Base-by-base conservation (phyloP, 2,113 vertebrate species). In the Nestor notabilis region DNA sequence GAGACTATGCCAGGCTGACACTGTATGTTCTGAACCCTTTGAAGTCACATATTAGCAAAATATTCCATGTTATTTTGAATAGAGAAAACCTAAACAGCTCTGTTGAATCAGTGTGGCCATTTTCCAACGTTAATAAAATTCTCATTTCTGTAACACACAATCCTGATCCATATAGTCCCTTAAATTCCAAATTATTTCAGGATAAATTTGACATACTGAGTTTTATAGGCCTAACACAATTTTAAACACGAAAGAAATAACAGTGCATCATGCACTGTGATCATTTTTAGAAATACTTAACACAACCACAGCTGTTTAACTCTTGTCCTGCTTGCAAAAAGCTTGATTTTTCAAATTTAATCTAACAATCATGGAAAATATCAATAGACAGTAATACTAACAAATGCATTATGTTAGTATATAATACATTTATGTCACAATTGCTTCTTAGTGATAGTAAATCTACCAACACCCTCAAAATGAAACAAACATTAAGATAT, bases 401-500 rank as follows among this genome's bases (percentile, higher is more conserved):
- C 79, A 91, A 89, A 63, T 82, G 7, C 6, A 64, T 68, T 85
- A 68, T 1, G 0, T 71, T 95, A 89, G 37, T 64, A 91, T 82
- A 46, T 89, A 95, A 93, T 93, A 87, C 56, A 64, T 80, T 90
- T 95, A 90, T 94, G 90, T 85, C 85, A 90, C 66, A 77, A 89
- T 97, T 96, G 46, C 18, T 96, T 97, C 95, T 97, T 69, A 93
- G 64, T 95, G 79, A 96, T 68, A 97, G 65, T 97, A 98, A 98
- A 98, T 98, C 96, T 56, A 97, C 85, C 87, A 96, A 97, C 94
- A 95, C 95, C 65, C 90, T 43, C 49, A 95, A 98, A 98, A 97
- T 96, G 53, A 97, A 97, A 71, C 80, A 95, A 95, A 93, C 93
- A 94, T 94, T 95, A 95, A 94, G 53, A 92, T 80, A 82, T 77